These are phyloP conservation scores for Diogma glabrata DNA, from an alignment of 2,888 invertebrate species.

Conservation along the genomic window DNA sequence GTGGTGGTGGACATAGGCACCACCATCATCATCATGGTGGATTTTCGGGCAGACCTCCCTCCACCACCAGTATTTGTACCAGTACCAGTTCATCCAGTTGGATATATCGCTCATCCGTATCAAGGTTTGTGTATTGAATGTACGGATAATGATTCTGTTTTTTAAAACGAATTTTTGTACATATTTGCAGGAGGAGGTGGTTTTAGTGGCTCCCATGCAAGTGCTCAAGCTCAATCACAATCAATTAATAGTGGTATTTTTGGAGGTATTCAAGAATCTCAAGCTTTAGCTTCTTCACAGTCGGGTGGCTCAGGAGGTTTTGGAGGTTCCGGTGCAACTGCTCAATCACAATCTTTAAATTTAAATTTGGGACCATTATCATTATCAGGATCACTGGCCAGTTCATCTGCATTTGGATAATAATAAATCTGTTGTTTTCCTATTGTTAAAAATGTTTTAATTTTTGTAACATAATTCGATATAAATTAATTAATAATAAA, in stretches of 20 bases:
- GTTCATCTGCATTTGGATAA: not conserved
- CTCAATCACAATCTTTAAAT: not conserved
- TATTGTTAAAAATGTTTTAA: slow-evolving; percentile 6
- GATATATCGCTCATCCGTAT: no score
- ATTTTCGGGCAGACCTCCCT: not conserved
- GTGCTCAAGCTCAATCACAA: not conserved
- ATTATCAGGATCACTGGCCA: not conserved
- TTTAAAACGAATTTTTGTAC: no score
- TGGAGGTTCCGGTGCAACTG: not conserved
- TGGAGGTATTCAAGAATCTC: not conserved
- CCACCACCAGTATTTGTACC: no score
- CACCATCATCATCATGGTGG: no score
- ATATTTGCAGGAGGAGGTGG: not conserved
- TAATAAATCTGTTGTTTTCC: not conserved
- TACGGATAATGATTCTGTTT: no score
- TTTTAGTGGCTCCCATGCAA: not conserved
- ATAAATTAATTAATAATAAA: no score
- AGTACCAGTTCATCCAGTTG: no score
- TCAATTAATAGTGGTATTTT: not conserved
- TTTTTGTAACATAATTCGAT: no score
- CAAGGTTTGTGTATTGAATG: no score
- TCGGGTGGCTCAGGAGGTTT: not conserved
- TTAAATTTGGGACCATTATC: slow-evolving; percentile 1
- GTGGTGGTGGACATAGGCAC: no score
- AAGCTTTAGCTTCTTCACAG: not conserved